Evolutionary conservation across 2,888 invertebrate genomes (phyloP).

Genomic region (Lutraria lutraria): DNA sequence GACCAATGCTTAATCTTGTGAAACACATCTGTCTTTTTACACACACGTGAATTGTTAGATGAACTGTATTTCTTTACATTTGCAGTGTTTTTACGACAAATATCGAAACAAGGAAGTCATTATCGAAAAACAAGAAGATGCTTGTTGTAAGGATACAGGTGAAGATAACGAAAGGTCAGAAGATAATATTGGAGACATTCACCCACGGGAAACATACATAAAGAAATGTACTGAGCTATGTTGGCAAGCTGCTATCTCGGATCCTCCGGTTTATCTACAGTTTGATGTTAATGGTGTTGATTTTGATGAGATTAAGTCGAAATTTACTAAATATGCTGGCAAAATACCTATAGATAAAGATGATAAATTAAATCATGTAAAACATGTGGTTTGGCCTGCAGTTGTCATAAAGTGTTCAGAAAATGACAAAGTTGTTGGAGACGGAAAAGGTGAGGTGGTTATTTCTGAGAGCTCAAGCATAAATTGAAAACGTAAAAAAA

Average conservation of each 20-base stretch:
- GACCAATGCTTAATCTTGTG: too few species aligned
- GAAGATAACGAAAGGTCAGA: not conserved
- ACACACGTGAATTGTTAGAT: too few species aligned
- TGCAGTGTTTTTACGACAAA: not conserved
- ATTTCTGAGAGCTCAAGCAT: not conserved
- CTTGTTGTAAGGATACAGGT: not conserved
- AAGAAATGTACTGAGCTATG: constrained; percentile 1
- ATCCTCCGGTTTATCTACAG: constrained; percentile 16
- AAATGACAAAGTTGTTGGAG: not conserved
- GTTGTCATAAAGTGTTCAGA: constrained; percentile 9
- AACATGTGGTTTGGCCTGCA: constrained; percentile 35
- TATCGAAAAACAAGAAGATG: not conserved
- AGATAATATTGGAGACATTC: not conserved
- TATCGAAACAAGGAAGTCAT: not conserved
- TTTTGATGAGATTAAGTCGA: not conserved
- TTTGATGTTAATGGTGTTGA: constrained; percentile 21
- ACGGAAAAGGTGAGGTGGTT: constrained; percentile 22
- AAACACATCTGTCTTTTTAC: not conserved
- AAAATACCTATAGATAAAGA: not conserved
- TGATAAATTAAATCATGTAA: constrained; percentile 3
- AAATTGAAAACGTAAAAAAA: too few species aligned
- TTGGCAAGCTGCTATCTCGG: constrained; percentile 32
- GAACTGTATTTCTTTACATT: not conserved
- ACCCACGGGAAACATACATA: not conserved
- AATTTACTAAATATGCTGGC: not conserved